Base-by-base conservation (phyloP, 2,888 invertebrate species). In the Dexiosoma caninum region DNA sequence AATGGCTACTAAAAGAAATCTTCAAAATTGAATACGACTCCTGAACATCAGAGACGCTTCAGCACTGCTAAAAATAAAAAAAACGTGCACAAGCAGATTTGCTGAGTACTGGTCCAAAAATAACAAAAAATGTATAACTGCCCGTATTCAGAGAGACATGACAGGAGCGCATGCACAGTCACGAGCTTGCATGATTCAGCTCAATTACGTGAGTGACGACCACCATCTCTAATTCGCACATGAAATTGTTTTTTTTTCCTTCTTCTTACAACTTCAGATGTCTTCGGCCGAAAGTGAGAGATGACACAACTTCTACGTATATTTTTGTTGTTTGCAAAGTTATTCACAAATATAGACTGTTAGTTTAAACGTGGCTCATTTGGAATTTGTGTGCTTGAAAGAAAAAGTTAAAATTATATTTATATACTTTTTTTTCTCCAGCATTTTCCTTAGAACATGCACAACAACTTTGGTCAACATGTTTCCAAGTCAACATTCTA, bases 381-480 rank as follows among this genome's bases (percentile, higher is more conserved):
- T 51, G 42, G 21, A 72, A 72, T 81, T 77, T 81, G n/a, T n/a
- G n/a, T n/a, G 37, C 57, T 69, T 77, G n/a, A 74, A 12, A 76
- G 80, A 66, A 27, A 3, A 27, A 5, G 6, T 6, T 3, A 27
- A 6, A 5, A 66, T 77, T 72, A 69, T 69, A 30, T 53, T 64
- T 14, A 14, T 8, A 21, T 40, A 44, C 35, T 32, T 32, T 37
- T n/a, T 9, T 44, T 40, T 49, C 32, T 23, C 55, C 23, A 42
- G 57, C 57, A 14, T 57, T 49, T 67, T 67, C 71, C 60, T 74
- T 71, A 55, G 78, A 83, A 71, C 80, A 82, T 83, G 76, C 67
- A 70, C 78, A 78, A 83, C 82, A 74, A 82, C 78, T 81, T 83
- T 82, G 74, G 71, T 67, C 82, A 83, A 83, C 82, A 82, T 82